Evolutionary conservation across 2,888 invertebrate species (phyloP).

Genomic region (Dioctria rufipes): DNA sequence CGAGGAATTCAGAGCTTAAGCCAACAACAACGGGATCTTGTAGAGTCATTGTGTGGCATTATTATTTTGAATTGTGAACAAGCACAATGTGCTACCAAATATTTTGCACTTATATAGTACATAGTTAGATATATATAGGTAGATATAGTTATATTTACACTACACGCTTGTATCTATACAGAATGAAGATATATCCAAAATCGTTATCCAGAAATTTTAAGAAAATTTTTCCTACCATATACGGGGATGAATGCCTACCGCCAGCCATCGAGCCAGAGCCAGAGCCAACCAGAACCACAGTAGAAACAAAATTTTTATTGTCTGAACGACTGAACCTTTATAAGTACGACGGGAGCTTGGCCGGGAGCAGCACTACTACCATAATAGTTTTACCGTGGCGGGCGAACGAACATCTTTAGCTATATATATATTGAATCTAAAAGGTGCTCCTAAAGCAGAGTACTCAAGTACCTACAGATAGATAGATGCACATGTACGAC

Average conservation of each 20-base stretch:
- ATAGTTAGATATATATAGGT: no score
- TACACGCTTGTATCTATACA: not conserved
- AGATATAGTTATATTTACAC: no score
- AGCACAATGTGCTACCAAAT: conserved; percentile 20
- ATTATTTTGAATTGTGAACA: conserved; percentile 5
- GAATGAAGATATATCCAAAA: conserved; percentile 30
- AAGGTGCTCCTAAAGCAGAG: conserved; percentile 32
- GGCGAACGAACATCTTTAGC: not conserved
- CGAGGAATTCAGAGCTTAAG: conserved; percentile 17
- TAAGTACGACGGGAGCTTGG: conserved; percentile 28
- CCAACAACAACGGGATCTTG: conserved; percentile 16
- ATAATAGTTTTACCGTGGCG: not conserved
- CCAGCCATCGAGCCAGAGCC: conserved; percentile 20
- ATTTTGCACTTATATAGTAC: conserved; percentile 5
- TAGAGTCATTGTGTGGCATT: not conserved
- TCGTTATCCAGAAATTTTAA: conserved; percentile 46
- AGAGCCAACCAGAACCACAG: not conserved
- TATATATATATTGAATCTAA: conserved; percentile 14
- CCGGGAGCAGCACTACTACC: conserved; percentile 12
- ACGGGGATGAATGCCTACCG: conserved; percentile 42
- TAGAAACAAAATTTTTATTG: conserved; percentile 46
- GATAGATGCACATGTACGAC: not conserved
- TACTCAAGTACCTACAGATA: not conserved
- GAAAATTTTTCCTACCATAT: conserved; percentile 47
- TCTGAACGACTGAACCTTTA: conserved; percentile 43